Evolutionary conservation across 2,888 invertebrate genomes (phyloP).

Genomic region (Euplexia lucipara): DNA sequence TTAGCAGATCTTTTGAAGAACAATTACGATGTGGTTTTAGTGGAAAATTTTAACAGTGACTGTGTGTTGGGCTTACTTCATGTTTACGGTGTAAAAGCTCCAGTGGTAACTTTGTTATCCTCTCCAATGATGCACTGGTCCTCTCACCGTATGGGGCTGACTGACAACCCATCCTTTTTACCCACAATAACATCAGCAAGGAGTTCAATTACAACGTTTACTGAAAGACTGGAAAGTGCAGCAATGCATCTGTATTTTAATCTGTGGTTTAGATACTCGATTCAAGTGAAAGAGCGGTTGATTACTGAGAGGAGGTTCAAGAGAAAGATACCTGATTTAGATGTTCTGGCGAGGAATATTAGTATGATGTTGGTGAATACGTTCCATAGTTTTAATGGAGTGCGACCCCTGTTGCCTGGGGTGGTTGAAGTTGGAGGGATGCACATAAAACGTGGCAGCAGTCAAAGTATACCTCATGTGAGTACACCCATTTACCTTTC

Average conservation of each 20-base stretch:
- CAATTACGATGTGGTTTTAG: constrained; percentile 91
- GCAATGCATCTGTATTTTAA: constrained; percentile 74
- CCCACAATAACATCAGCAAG: constrained; percentile 89
- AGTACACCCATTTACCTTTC: neutral
- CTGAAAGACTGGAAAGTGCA: constrained; percentile 84
- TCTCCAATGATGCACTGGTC: constrained; percentile 91
- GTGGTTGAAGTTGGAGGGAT: constrained; percentile 36
- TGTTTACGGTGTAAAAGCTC: constrained; percentile 86
- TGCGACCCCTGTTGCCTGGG: constrained; percentile 19
- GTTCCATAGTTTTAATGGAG: constrained; percentile 35
- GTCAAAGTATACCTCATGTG: constrained; percentile 10
- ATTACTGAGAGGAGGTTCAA: constrained; percentile 84
- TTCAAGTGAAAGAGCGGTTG: constrained; percentile 77
- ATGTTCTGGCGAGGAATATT: constrained; percentile 76
- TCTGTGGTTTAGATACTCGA: constrained; percentile 75
- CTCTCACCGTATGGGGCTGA: constrained; percentile 80
- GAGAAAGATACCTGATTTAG: constrained; percentile 85
- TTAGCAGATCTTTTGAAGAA: constrained; percentile 76
- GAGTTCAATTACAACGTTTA: constrained; percentile 85
- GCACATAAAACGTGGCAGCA: constrained; percentile 10
- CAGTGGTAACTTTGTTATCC: constrained; percentile 90
- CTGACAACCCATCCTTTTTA: constrained; percentile 87
- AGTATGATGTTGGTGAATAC: constrained; percentile 25
- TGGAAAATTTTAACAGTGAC: constrained; percentile 92
- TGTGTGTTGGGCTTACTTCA: constrained; percentile 92